Conservation (phyloP, 2,113 vertebrate genomes). For the Amphilophus citrinellus region DNA sequence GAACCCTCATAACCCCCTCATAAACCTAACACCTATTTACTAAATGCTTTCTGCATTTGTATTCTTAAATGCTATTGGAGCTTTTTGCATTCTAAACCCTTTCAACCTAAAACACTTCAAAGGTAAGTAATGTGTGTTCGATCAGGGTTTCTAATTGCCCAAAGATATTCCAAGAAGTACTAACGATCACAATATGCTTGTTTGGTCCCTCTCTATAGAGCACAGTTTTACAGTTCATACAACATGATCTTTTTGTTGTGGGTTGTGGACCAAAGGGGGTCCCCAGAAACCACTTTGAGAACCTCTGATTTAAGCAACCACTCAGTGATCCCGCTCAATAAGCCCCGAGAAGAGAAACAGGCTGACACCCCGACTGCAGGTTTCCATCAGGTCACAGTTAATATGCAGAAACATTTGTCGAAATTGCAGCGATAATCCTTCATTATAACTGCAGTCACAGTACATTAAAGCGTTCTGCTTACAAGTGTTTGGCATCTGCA, state of each 20-base stretch:
- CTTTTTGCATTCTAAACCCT: not conserved
- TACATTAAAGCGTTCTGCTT: conserved; percentile 47
- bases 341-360: not conserved
- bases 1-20: not conserved
- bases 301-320: not conserved
- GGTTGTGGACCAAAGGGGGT: not conserved
- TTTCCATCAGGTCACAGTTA: conserved; percentile 26
- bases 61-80: not conserved
- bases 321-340: not conserved
- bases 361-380: conserved; percentile 6
- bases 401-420: conserved; percentile 37
- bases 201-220: not conserved
- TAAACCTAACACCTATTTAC: not conserved
- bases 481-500: conserved; percentile 37
- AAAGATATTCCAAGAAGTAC: no score
- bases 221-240: not conserved
- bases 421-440: conserved; percentile 55
- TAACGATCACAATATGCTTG: no score
- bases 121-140: not conserved
- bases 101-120: not conserved
- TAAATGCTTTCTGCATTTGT: not conserved
- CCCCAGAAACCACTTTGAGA: not conserved
- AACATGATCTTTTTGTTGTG: not conserved
- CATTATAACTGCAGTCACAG: conserved; percentile 50
- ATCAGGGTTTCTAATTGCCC: no score